These are phyloP conservation scores for Dendrocincla tyrannina DNA, from an alignment of 2,797 vertebrate genomes.

Conservation along the genomic window DNA sequence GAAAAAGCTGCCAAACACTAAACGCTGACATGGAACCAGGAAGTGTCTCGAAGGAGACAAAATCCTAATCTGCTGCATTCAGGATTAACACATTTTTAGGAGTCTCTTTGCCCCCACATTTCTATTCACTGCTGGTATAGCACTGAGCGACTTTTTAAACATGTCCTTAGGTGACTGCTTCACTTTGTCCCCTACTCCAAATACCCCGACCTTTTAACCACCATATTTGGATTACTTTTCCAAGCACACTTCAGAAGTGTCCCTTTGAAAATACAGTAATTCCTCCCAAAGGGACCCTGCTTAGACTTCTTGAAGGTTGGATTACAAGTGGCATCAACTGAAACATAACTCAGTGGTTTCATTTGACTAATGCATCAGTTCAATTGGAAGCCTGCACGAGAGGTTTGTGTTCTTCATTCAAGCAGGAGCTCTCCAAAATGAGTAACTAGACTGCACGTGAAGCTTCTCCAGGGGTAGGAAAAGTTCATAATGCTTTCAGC, in stretches of 20 bases:
- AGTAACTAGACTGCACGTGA: conserved; percentile 71
- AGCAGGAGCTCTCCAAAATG: conserved; percentile 71
- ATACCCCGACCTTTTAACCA: conserved; percentile 56
- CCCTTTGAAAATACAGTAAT: conserved; percentile 64
- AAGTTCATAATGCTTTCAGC: conserved; percentile 58
- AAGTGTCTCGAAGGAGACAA: conserved; percentile 79
- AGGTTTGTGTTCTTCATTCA: conserved; percentile 69
- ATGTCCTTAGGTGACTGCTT: conserved; percentile 70
- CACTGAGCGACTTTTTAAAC: conserved; percentile 60
- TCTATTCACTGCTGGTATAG: conserved; percentile 68
- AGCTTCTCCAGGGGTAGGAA: conserved; percentile 74
- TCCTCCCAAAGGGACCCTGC: conserved; percentile 70
- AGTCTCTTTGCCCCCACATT: conserved; percentile 70
- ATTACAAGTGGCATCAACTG: conserved; percentile 72
- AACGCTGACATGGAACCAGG: conserved; percentile 78
- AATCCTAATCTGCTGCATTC: conserved; percentile 71
- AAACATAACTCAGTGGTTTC: conserved; percentile 65
- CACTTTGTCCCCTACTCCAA: conserved; percentile 67
- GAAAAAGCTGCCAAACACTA: conserved; percentile 82
- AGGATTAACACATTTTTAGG: conserved; percentile 73
- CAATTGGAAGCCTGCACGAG: conserved; percentile 63
- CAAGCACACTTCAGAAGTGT: conserved; percentile 66
- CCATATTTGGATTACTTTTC: conserved; percentile 51
- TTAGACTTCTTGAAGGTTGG: conserved; percentile 64
- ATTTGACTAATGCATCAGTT: conserved; percentile 58